These are phyloP conservation scores for Ochotona princeps DNA, from an alignment of 2,113 vertebrate species.

Conservation along the genomic window DNA sequence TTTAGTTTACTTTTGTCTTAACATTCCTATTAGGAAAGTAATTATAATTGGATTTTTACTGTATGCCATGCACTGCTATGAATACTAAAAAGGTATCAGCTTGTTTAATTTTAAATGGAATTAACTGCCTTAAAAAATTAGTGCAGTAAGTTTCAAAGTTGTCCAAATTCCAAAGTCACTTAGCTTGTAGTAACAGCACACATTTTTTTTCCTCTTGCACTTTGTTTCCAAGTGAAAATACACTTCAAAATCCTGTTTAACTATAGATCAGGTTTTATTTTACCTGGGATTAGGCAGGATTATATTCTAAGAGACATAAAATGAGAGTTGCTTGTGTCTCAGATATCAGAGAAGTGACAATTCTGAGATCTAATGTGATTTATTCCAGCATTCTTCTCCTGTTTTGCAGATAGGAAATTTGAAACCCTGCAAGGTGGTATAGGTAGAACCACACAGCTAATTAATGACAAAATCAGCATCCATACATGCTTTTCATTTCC, in stretches of 20 bases:
- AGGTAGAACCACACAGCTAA: background rate
- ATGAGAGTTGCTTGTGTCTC: background rate
- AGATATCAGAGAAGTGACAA: background rate
- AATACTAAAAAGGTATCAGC: background rate
- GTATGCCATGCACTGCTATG: background rate
- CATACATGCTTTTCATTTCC: background rate
- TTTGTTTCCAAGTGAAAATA: slow-evolving; percentile 17
- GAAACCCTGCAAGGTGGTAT: background rate
- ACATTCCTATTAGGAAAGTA: background rate
- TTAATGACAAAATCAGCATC: background rate
- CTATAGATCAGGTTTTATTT: background rate
- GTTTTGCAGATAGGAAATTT: background rate
- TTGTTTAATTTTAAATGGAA: background rate
- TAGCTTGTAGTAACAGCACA: background rate
- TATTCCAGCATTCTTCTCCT: background rate
- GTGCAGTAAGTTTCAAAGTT: background rate
- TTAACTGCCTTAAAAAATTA: background rate
- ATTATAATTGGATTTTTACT: background rate
- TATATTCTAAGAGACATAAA: background rate
- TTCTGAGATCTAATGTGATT: background rate
- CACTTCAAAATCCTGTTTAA: background rate
- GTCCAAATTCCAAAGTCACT: background rate
- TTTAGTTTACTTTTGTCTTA: background rate
- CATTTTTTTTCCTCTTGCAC: background rate
- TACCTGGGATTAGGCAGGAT: background rate